These are phyloP conservation scores for Sebastes itinus DNA, from an alignment of 2,797 vertebrate species.

Conservation along the genomic window DNA sequence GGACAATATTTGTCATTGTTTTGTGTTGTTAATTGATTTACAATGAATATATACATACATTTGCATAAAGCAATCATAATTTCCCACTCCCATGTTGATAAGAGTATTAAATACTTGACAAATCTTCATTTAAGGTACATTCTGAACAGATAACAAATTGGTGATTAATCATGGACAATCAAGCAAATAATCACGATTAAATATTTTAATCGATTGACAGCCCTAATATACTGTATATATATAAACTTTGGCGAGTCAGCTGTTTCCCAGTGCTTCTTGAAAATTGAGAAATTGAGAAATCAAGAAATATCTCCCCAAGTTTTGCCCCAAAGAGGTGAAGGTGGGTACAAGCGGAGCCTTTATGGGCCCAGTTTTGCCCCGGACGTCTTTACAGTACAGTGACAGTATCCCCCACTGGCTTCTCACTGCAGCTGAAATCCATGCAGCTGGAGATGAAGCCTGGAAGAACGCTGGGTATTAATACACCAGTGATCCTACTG, in stretches of 20 bases:
- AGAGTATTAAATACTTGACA: no score
- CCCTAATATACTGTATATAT: no score
- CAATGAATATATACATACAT: no score
- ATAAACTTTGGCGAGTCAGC: not conserved
- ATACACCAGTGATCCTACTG: conserved; percentile 50
- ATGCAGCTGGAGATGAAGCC: conserved; percentile 23
- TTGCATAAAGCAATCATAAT: no score
- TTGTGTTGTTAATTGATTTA: no score
- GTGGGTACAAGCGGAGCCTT: not conserved
- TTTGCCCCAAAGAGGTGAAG: not conserved
- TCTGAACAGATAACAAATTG: no score
- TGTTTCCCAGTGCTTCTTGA: not conserved
- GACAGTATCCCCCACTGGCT: conserved; percentile 12
- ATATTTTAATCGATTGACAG: no score
- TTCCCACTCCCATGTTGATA: no score
- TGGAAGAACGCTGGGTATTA: conserved; percentile 37
- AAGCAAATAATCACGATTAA: no score
- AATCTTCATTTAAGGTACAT: no score
- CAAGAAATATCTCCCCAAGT: not conserved
- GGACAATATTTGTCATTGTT: no score
- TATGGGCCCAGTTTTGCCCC: not conserved
- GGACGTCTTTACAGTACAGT: not conserved
- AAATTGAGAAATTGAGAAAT: not conserved
- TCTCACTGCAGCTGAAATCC: conserved; percentile 19
- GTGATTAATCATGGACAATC: no score